phyloP scores from a whole-genome alignment of 2,797 vertebrate genomes.

The Synanceia verrucosa region DNA sequence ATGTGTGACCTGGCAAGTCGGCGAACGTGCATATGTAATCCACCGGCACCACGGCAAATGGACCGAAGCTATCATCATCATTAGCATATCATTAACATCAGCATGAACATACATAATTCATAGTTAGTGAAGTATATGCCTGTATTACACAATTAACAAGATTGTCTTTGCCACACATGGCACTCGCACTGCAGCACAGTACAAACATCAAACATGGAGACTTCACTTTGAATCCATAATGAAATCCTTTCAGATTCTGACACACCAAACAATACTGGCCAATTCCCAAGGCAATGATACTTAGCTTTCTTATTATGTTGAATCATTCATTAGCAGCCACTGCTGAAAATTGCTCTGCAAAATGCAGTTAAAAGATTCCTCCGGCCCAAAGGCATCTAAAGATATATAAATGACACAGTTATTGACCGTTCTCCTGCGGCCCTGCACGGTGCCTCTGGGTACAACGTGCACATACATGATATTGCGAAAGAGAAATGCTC shows the following conservation, averaged over 20 bases:
- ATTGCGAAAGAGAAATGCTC: constrained; percentile 14
- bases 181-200: background rate
- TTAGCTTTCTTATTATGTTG: constrained; percentile 15
- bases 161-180: constrained; percentile 29
- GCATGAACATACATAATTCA: constrained; percentile 65
- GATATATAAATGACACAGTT: constrained; percentile 55
- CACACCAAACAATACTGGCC: constrained; percentile 16
- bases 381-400: constrained; percentile 37
- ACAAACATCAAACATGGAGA: constrained; percentile 32
- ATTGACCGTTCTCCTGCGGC: constrained; percentile 34
- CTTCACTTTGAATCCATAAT: constrained; percentile 29
- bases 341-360: constrained; percentile 33
- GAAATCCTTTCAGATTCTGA: constrained; percentile 42
- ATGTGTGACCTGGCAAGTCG: constrained; percentile 22
- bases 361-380: constrained; percentile 42
- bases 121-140: constrained; percentile 51
- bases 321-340: constrained; percentile 49
- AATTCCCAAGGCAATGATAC: background rate
- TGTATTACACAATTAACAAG: constrained; percentile 54
- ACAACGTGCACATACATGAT: constrained; percentile 26
- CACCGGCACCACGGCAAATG: constrained; percentile 54
- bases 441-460: constrained; percentile 28
- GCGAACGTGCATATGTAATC: constrained; percentile 38
- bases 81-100: constrained; percentile 69
- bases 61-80: constrained; percentile 52